These are phyloP conservation scores for Sisor rabdophorus DNA, from an alignment of 2,113 vertebrate genomes.

Conservation along the genomic window DNA sequence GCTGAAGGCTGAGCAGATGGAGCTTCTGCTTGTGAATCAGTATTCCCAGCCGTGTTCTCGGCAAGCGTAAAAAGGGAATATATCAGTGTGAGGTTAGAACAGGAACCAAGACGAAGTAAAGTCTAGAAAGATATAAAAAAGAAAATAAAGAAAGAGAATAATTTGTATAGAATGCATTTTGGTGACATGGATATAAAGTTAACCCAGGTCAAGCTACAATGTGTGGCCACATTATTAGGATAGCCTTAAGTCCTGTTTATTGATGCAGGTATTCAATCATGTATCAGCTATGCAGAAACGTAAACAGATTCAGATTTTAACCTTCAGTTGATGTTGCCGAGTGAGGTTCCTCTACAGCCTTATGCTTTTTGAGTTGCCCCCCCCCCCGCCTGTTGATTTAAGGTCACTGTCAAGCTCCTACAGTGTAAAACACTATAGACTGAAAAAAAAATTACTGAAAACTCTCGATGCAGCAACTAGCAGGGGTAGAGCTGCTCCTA, in stretches of 20 bases:
- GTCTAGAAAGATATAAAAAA: conserved; percentile 14
- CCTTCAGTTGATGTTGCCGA: neutral
- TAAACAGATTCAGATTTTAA: neutral
- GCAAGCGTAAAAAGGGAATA: conserved; percentile 33
- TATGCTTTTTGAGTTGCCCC: neutral
- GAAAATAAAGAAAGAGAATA: neutral
- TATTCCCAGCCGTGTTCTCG: conserved; percentile 26
- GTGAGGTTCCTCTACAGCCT: neutral
- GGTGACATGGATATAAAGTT: neutral
- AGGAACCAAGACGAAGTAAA: conserved; percentile 32
- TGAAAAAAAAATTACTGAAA: too few species aligned
- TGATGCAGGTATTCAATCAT: neutral
- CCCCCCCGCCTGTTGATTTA: too few species aligned
- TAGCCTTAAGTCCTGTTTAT: neutral
- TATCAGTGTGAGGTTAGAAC: conserved; percentile 34
- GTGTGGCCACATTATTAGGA: neutral
- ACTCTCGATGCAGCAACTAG: too few species aligned
- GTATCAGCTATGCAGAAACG: neutral
- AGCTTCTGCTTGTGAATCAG: conserved; percentile 31
- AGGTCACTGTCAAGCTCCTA: too few species aligned
- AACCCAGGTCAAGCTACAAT: neutral
- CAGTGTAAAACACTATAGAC: too few species aligned
- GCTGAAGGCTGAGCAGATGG: conserved; percentile 36
- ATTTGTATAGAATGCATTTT: conserved; percentile 3
- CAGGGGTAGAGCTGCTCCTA: neutral